Conservation (phyloP, 2,888 invertebrate species). For the Eupsilia transversa region DNA sequence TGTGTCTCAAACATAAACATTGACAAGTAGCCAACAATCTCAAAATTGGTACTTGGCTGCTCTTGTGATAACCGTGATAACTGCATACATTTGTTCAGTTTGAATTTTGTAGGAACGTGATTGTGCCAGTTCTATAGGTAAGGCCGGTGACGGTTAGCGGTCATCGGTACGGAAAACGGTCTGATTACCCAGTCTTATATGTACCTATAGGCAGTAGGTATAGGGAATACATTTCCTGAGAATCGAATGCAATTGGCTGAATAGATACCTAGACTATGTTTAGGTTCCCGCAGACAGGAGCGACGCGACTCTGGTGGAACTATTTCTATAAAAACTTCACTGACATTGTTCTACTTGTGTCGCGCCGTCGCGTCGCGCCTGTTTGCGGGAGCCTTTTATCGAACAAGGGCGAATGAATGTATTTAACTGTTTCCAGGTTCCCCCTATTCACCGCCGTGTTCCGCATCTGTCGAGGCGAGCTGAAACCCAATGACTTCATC, state of each 20-base stretch:
- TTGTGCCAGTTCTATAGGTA: conserved; percentile 11
- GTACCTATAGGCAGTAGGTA: not conserved
- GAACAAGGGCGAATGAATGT: conserved; percentile 45
- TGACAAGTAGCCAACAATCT: conserved; percentile 60
- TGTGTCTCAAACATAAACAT: conserved; percentile 50
- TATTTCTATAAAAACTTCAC: too few relatives aligned
- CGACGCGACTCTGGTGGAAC: too few relatives aligned
- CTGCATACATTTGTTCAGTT: conserved; percentile 32
- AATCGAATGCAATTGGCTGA: conserved; percentile 1
- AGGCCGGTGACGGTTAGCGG: conserved; percentile 28
- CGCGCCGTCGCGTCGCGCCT: too few relatives aligned
- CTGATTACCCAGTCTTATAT: conserved; percentile 5
- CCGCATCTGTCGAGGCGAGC: conserved; percentile 96
- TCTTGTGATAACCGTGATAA: conserved; percentile 47
- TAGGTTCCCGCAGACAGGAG: too few relatives aligned
- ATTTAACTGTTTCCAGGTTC: conserved; percentile 92
- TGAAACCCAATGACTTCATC: conserved; percentile 95
- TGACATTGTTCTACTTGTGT: too few relatives aligned
- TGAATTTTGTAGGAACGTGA: conserved; percentile 39
- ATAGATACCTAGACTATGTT: not conserved
- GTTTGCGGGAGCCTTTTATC: too few relatives aligned
- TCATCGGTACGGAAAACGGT: conserved; percentile 28
- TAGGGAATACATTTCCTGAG: not conserved
- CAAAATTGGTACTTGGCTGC: conserved; percentile 50
- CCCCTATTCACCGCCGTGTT: conserved; percentile 99